Evolutionary conservation across 2,888 invertebrate genomes (phyloP).

Genomic region (Itoplectis maculator): DNA sequence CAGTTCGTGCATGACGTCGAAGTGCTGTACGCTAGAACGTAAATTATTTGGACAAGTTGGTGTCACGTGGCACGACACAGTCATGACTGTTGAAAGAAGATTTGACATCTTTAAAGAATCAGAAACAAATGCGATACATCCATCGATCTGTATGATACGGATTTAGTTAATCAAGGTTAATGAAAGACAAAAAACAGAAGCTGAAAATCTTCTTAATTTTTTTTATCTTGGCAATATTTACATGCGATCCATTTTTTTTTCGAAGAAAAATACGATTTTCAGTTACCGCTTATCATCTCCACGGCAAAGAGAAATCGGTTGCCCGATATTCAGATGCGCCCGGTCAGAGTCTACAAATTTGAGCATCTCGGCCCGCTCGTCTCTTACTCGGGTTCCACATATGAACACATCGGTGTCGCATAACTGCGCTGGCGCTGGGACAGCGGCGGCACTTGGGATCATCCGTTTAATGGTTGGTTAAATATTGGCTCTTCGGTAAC

Average conservation of each 20-base stretch:
- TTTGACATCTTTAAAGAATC: not conserved
- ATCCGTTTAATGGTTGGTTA: conserved; percentile 77
- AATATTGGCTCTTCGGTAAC: conserved; percentile 78
- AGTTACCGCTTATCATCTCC: conserved; percentile 5
- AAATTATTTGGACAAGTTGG: conserved; percentile 78
- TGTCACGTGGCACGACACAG: conserved; percentile 43
- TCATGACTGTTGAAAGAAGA: conserved; percentile 48
- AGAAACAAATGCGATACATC: not conserved
- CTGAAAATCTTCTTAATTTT: no score
- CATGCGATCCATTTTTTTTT: not conserved
- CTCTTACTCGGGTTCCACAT: conserved; percentile 6
- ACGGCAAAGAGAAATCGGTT: conserved; percentile 63
- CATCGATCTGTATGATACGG: not conserved
- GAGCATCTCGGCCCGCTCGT: conserved; percentile 5
- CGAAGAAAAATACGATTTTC: not conserved
- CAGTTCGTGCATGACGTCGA: not conserved
- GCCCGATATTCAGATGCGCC: conserved; percentile 29
- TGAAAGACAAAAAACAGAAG: no score
- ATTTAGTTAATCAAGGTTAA: not conserved
- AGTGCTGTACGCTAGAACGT: conserved; percentile 61
- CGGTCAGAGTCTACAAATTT: conserved; percentile 47
- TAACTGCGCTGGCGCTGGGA: not conserved
- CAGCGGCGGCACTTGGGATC: conserved; percentile 62
- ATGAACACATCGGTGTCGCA: not conserved
- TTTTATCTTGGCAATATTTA: not conserved